Conservation (phyloP, 2,113 vertebrate genomes). For the Odocoileus hemionus region DNA sequence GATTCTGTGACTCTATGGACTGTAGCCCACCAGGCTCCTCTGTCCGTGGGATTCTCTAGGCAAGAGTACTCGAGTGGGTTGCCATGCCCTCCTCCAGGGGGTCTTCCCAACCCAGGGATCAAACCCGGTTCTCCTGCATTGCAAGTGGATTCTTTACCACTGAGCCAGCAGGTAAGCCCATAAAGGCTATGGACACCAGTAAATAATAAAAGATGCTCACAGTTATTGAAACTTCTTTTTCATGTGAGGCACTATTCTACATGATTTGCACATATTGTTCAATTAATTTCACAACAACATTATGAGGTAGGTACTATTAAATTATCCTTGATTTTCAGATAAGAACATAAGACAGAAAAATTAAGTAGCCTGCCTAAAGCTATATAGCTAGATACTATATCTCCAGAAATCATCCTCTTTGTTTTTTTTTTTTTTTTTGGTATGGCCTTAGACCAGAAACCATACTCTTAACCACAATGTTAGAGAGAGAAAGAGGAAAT, state of each 20-base stretch:
- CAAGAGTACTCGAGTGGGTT: neutral
- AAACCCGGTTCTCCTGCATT: neutral
- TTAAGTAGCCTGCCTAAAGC: constrained; percentile 20
- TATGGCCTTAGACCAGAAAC: neutral
- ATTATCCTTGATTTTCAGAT: neutral
- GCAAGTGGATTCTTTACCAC: neutral
- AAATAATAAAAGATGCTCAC: constrained; percentile 6
- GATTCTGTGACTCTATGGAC: neutral
- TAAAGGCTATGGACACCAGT: neutral
- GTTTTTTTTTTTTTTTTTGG: neutral
- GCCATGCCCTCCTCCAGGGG: neutral
- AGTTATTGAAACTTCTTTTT: neutral
- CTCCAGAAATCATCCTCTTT: neutral
- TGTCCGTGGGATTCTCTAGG: neutral
- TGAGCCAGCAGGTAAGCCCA: neutral
- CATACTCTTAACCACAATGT: neutral
- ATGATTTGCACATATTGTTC: neutral
- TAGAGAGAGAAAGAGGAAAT: neutral
- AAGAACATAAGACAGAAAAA: neutral
- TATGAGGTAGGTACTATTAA: neutral
- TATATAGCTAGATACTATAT: neutral
- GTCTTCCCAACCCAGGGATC: neutral
- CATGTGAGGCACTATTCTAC: neutral
- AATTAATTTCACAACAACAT: constrained; percentile 14
- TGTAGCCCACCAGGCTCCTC: neutral